phyloP scores from a whole-genome alignment of 2,888 invertebrate genomes.

The Tachina fera region DNA sequence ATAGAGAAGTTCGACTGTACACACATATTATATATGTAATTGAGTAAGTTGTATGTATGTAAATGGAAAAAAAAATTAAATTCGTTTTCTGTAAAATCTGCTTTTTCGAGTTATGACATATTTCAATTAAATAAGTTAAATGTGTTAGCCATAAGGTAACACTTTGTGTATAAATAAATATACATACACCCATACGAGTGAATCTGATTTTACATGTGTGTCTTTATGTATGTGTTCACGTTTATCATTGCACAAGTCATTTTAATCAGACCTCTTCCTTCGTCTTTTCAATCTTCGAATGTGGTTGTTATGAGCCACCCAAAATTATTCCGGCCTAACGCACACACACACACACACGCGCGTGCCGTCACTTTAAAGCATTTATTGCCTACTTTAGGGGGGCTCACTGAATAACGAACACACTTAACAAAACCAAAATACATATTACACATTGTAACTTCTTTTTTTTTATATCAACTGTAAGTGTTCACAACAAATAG shows the following conservation, averaged over 20 bases:
- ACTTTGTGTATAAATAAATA: not conserved
- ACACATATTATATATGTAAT: no score
- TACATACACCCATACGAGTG: slow-evolving; percentile 16
- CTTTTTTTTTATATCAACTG: slow-evolving; percentile 61
- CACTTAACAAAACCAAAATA: slow-evolving; percentile 55
- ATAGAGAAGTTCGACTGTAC: no score
- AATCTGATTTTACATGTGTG: not conserved
- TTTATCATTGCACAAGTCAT: slow-evolving; percentile 62
- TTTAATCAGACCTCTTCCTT: slow-evolving; percentile 65
- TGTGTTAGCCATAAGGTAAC: slow-evolving; percentile 22
- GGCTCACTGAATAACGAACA: slow-evolving; percentile 27
- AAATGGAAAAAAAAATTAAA: no score
- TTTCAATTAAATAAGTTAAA: no score
- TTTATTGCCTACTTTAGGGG: slow-evolving; percentile 51
- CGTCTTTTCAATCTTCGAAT: slow-evolving; percentile 44
- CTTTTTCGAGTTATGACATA: no score
- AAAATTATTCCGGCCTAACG: slow-evolving; percentile 26
- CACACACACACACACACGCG: slow-evolving; percentile 14
- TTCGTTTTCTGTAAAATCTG: no score
- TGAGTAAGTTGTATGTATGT: no score
- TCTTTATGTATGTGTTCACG: slow-evolving; percentile 25
- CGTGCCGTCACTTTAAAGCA: slow-evolving; percentile 17
- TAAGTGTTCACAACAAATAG: slow-evolving; percentile 68
- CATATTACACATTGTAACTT: slow-evolving; percentile 68
- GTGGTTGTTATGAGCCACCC: slow-evolving; percentile 58